A percentile compares a stretch with the other conserved stretches of the same genome.
Conservation (phyloP, 1,140 invertebrate genomes). For the Aleiodes sp. region DNA sequence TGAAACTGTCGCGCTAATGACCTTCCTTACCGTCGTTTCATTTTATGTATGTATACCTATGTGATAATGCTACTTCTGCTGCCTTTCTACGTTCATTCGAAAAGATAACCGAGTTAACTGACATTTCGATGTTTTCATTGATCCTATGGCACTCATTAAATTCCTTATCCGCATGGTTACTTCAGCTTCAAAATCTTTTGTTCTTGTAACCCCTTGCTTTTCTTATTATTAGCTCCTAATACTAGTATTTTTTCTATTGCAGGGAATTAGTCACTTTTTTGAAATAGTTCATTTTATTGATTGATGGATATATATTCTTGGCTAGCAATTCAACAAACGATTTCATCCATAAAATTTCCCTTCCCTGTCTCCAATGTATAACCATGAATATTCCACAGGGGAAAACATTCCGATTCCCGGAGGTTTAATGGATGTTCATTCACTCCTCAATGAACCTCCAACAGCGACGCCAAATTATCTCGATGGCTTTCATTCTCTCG, state of each 20-base stretch:
- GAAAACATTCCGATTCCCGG: constrained; percentile 22
- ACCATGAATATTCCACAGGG: constrained; percentile 24
- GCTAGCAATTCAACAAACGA: background rate
- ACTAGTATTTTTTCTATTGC: too few relatives aligned
- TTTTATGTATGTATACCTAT: background rate
- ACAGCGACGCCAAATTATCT: constrained; percentile 26
- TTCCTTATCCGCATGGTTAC: background rate
- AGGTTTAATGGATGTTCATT: constrained; percentile 32
- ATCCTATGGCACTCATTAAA: constrained; percentile 10
- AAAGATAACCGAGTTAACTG: constrained; percentile 36
- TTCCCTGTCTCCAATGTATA: background rate
- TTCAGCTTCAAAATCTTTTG: background rate
- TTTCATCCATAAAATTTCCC: constrained; percentile 15
- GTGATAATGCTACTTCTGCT: constrained; percentile 3
- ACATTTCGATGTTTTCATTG: background rate
- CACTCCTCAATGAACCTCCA: constrained; percentile 33
- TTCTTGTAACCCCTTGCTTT: background rate
- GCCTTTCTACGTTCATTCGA: constrained; percentile 29
- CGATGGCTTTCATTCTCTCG: constrained; percentile 23
- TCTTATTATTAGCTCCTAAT: too few relatives aligned
- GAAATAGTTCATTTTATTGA: background rate
- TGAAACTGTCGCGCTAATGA: constrained; percentile 30
- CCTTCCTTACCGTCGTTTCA: constrained; percentile 15
- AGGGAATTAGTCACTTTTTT: too few relatives aligned
- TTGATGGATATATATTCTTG: background rate